Conservation (phyloP, 2,113 vertebrate genomes). For the Silurus glanis region DNA sequence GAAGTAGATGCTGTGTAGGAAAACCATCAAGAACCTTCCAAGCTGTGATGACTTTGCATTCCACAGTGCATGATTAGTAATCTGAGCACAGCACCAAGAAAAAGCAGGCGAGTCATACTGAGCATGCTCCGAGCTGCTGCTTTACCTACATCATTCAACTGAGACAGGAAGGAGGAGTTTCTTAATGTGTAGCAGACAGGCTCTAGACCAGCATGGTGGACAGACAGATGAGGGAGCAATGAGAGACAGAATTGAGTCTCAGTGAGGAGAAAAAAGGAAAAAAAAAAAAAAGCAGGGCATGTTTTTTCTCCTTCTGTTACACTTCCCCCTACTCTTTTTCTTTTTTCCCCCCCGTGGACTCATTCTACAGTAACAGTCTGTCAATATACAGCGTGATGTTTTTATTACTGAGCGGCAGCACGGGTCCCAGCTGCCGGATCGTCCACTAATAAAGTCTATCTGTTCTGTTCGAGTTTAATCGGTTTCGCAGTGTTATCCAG, state of each 20-base stretch:
- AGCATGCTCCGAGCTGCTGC: background rate
- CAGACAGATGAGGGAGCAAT: background rate
- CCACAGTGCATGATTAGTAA: slow-evolving; percentile 11
- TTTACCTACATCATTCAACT: background rate
- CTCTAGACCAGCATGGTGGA: background rate
- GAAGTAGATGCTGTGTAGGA: background rate
- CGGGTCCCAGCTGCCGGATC: background rate
- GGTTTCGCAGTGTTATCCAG: too few relatives aligned
- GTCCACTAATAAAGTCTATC: background rate
- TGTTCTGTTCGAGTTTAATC: background rate
- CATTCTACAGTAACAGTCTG: slow-evolving; percentile 1
- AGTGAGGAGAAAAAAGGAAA: background rate
- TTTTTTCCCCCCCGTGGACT: background rate
- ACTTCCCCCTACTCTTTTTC: background rate
- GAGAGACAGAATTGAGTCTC: background rate
- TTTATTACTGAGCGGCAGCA: slow-evolving; percentile 20
- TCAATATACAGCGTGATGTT: background rate
- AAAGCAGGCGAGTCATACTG: background rate
- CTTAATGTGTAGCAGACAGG: background rate
- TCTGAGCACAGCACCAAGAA: slow-evolving; percentile 6
- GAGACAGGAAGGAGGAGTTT: background rate
- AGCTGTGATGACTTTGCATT: slow-evolving; percentile 24
- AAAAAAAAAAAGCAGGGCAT: background rate
- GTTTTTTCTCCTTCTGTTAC: background rate
- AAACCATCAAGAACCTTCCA: background rate